These are phyloP conservation scores for Perca fluviatilis DNA, from an alignment of 2,113 vertebrate species.

Conservation along the genomic window DNA sequence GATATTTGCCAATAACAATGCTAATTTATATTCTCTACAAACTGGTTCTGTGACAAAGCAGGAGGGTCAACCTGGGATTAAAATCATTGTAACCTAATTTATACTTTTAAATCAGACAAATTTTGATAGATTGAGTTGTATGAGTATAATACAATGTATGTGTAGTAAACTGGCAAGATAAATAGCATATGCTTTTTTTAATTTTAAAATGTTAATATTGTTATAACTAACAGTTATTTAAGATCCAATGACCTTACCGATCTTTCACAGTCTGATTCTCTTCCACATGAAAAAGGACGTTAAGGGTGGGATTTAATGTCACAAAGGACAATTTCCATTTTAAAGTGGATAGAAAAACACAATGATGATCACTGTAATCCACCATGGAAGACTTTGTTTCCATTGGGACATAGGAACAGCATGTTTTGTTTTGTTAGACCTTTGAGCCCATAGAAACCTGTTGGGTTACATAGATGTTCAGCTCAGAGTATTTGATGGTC, in stretches of 20 bases:
- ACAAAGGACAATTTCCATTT: background rate
- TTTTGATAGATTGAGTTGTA: background rate
- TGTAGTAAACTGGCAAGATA: background rate
- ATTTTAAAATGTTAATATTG: background rate
- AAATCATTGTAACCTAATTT: background rate
- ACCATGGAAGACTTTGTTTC: background rate
- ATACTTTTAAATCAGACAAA: background rate
- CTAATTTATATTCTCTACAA: constrained; percentile 2
- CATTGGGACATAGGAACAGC: background rate
- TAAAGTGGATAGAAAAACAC: background rate
- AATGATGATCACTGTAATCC: background rate
- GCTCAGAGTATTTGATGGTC: background rate
- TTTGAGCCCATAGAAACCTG: background rate
- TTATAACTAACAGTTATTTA: background rate
- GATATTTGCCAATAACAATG: constrained; percentile 4
- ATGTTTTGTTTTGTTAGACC: background rate
- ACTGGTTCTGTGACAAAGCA: background rate
- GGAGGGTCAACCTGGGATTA: constrained; percentile 8
- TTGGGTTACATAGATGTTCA: background rate
- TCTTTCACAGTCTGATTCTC: background rate
- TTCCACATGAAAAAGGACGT: background rate
- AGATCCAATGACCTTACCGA: background rate
- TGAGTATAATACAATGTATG: background rate
- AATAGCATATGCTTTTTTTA: background rate
- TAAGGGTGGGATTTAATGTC: background rate